Evolutionary conservation across 2,888 invertebrate genomes (phyloP), one percentile per base, ranked within the genome.

Genomic region (Epinotia demarniana): DNA sequence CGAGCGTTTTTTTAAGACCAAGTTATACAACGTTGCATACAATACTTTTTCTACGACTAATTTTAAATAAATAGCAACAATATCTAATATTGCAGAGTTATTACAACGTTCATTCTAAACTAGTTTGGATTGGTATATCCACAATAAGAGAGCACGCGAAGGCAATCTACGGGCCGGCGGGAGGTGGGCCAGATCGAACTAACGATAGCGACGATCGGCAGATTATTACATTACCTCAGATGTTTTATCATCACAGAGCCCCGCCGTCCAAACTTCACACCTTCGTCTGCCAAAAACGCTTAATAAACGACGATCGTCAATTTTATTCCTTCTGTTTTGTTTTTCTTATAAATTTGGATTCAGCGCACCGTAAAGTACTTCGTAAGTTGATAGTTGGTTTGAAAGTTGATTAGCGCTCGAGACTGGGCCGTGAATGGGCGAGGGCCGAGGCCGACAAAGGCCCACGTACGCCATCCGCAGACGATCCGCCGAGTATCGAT

Each of bases 401-500:
- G 82, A 84, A 81, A 82, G 87, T 88, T 91, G 92, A 90, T 91
- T 91, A 90, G 90, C 85, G 82, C 72, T 77, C 81, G 83, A 81
- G 86, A 84, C 83, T 83, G 66, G 85, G 84, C 62, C 70, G 87
- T 90, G 90, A 90, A 89, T 88, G 87, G 86, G 80, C 85, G 83
- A 82, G 84, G 84, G 84, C 85, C 85, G 85, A 78, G 81, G 80
- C 83, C 87, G 84, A 90, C 92, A 90, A 91, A 90, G 90, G 87
- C 87, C 87, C 89, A 89, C 91, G 90, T 90, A 90, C 91, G 89
- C 89, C 87, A 86, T 87, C 89, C 90, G 89, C 91, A 92, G 93
- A 92, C 92, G 89, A 92, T 91, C 91, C 92, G 87, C 84, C 89
- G 87, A 89, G 90, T 93, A 93, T 93, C 92, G 93, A 93, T 93